These are phyloP conservation scores for Mantis religiosa DNA, from an alignment of 2,888 invertebrate species.

Conservation along the genomic window DNA sequence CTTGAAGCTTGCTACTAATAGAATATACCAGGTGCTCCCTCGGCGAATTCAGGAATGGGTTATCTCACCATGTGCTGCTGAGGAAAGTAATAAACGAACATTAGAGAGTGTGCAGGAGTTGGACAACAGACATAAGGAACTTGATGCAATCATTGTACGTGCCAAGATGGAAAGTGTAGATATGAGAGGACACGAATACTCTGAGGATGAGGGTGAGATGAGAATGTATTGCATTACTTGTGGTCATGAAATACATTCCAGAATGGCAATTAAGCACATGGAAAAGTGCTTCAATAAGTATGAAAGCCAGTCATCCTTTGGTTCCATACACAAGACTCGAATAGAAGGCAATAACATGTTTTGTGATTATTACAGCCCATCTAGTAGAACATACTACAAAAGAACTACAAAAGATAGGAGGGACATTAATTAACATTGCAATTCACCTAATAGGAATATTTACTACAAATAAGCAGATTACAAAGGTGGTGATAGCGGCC, in stretches of 20 bases:
- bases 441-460: no score
- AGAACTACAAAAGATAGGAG: no score
- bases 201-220: conserved; percentile 63
- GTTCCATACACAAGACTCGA: conserved; percentile 88
- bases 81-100: conserved; percentile 68
- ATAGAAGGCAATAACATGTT: conserved; percentile 97
- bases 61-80: conserved; percentile 78
- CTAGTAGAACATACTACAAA: conserved; percentile 91
- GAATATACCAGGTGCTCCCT: conserved; percentile 81
- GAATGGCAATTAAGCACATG: conserved; percentile 92
- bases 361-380: conserved; percentile 91
- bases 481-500: no score
- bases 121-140: conserved; percentile 66
- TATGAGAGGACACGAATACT: conserved; percentile 60
- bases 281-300: conserved; percentile 97
- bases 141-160: conserved; percentile 76
- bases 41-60: conserved; percentile 93
- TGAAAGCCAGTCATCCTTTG: conserved; percentile 95
- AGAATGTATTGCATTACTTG: conserved; percentile 96
- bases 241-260: conserved; percentile 90
- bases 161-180: conserved; percentile 70
- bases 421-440: no score
- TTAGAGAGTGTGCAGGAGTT: conserved; percentile 73
- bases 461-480: no score
- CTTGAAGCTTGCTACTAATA: conserved; percentile 75